Percentiles rank a stretch among this genome's conserved stretches.
Evolutionary conservation across 2,888 invertebrate genomes (phyloP).

Genomic region (Rhyacophila evoluta): DNA sequence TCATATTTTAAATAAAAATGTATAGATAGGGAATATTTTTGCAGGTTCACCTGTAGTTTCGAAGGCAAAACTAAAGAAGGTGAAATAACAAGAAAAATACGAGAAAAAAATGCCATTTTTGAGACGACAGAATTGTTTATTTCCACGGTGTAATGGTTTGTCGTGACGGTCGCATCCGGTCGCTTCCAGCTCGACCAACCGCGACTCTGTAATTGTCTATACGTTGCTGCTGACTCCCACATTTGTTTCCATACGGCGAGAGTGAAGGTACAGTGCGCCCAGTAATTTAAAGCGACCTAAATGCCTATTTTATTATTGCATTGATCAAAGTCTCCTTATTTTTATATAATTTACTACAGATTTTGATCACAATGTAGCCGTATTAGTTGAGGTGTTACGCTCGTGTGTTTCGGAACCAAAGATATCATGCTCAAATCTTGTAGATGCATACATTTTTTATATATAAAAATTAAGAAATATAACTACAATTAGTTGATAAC

Average conservation of each 20-base stretch:
- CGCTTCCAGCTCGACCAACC: conserved; percentile 24
- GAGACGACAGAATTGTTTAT: conserved; percentile 22
- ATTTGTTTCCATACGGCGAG: conserved; percentile 22
- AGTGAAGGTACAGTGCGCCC: conserved; percentile 11
- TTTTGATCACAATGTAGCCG: no score
- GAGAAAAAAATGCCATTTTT: neutral
- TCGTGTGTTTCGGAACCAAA: no score
- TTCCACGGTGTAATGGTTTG: conserved; percentile 24
- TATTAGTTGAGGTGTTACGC: no score
- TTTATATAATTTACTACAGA: no score
- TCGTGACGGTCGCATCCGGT: conserved; percentile 24
- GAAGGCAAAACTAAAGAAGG: neutral
- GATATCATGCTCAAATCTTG: no score
- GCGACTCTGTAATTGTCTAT: conserved; percentile 18
- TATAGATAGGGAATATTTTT: neutral
- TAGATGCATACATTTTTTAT: no score
- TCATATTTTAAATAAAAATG: no score
- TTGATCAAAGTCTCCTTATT: no score
- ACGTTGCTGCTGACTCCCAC: neutral
- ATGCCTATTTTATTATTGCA: no score
- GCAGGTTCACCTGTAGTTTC: neutral
- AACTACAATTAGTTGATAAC: no score
- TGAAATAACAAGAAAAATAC: conserved; percentile 6
- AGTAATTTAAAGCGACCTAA: neutral
- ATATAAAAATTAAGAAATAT: no score